These are phyloP conservation scores for Eulimnadia texana DNA, from an alignment of 1,140 invertebrate species.

Conservation along the genomic window DNA sequence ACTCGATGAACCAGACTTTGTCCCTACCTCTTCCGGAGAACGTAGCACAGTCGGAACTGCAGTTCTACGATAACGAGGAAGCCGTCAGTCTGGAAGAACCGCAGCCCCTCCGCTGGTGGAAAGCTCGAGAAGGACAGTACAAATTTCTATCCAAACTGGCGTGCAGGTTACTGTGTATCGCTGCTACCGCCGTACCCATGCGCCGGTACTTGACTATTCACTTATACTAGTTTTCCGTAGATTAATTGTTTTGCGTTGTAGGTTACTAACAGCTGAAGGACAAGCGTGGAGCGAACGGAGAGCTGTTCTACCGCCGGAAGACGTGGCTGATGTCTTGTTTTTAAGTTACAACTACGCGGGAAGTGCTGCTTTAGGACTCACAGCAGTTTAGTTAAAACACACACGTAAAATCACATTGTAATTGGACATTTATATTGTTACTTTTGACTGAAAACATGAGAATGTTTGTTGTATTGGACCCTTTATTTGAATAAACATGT, in stretches of 20 bases:
- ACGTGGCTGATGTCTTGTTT: constrained; percentile 13
- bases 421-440: background rate
- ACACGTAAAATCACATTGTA: background rate
- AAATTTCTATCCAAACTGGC: constrained; percentile 16
- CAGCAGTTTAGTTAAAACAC: too few species aligned
- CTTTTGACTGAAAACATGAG: background rate
- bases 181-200: constrained; percentile 8
- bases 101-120: constrained; percentile 16
- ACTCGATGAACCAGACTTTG: background rate
- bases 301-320: constrained; percentile 11
- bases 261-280: constrained; percentile 12
- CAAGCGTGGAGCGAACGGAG: constrained; percentile 11
- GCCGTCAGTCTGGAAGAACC: constrained; percentile 14
- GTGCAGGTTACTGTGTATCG: constrained; percentile 8
- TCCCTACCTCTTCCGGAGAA: too few species aligned
- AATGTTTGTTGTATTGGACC: too few species aligned
- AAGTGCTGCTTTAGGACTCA: background rate
- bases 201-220: constrained; percentile 4
- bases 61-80: constrained; percentile 16
- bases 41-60: constrained; percentile 15
- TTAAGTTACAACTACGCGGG: constrained; percentile 8
- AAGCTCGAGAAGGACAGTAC: constrained; percentile 16
- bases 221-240: background rate
- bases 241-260: background rate
- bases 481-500: too few species aligned